Base-by-base conservation (phyloP, 2,113 vertebrate species). In the Larimichthys crocea region DNA sequence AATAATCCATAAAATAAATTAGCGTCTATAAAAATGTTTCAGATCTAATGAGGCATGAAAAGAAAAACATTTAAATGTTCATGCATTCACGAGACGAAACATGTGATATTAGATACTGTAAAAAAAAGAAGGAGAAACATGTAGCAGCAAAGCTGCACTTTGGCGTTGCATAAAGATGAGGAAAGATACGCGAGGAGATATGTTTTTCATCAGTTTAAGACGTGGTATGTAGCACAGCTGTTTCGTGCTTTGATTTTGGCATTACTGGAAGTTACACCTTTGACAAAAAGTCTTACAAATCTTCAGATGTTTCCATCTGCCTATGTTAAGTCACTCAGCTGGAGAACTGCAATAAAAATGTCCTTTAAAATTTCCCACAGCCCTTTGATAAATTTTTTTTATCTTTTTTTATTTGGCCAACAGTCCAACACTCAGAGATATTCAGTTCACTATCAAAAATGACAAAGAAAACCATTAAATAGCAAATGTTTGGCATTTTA, bases 191-290 rank as follows among this genome's bases (percentile, higher is more conserved):
- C 14, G 22, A 55, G 53, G 50, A 11, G 24, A 14, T n/a, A 4
- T 57, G 15, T 26, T n/a, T 65, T 57, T 66, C 60, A 17, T 80
- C 16, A 31, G 22, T n/a, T 56, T 15, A 4, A 66, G 16, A 57
- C 11, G 31, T 46, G 53, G 50, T 31, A 9, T 53, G 53, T 19
- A 40, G 24, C 29, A 14, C 5, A 2, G 29, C 55, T 52, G 55
- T 10, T 55, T 7, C 20, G 2, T 52, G 40, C 26, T 52, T 67
- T 10, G 7, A 59, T 11, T 29, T 22, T 46, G 1, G 49, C 14
- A 26, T 74, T 64, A 10, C n/a, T 74, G 14, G n/a, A 67, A 22
- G 42, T 72, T 62, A 17, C 22, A 48, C n/a, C 44, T 40, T 49
- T 46, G 52, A 60, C 24, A 74, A 9, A 74, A 42, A 5, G 0